These are phyloP conservation scores for Ceryle rudis DNA, from an alignment of 2,797 vertebrate genomes.

Conservation along the genomic window DNA sequence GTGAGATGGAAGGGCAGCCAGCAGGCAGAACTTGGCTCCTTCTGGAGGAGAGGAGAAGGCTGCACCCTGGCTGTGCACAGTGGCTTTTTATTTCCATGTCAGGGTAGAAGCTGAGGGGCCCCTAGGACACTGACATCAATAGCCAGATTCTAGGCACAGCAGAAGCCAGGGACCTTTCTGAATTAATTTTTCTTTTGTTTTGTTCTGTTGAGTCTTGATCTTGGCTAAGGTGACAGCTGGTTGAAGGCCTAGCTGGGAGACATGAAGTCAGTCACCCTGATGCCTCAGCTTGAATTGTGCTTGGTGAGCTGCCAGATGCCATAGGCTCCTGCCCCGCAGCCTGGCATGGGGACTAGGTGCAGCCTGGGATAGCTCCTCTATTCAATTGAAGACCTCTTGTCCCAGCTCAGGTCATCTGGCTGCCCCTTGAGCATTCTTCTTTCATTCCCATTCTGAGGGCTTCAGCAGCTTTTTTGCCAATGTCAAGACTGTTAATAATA, in stretches of 20 bases:
- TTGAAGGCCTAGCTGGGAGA: not conserved
- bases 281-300: not conserved
- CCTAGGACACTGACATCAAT: not conserved
- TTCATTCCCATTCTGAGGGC: not conserved
- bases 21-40: not conserved
- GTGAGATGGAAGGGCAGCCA: not conserved
- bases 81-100: not conserved
- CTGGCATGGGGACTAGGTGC: not conserved
- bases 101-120: not conserved
- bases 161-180: not conserved
- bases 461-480: not conserved
- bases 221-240: not conserved
- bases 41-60: not conserved
- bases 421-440: not conserved
- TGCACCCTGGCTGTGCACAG: rapidly evolving
- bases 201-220: constrained; percentile 9
- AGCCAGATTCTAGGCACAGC: not conserved
- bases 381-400: rapidly evolving
- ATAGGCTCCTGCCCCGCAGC: not conserved
- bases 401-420: rapidly evolving
- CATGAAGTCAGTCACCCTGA: not conserved
- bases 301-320: not conserved
- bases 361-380: not conserved
- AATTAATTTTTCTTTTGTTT: constrained; percentile 26
- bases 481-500: not conserved